phyloP scores from a whole-genome alignment of 2,113 vertebrate species.

The Atlantisia rogersi region DNA sequence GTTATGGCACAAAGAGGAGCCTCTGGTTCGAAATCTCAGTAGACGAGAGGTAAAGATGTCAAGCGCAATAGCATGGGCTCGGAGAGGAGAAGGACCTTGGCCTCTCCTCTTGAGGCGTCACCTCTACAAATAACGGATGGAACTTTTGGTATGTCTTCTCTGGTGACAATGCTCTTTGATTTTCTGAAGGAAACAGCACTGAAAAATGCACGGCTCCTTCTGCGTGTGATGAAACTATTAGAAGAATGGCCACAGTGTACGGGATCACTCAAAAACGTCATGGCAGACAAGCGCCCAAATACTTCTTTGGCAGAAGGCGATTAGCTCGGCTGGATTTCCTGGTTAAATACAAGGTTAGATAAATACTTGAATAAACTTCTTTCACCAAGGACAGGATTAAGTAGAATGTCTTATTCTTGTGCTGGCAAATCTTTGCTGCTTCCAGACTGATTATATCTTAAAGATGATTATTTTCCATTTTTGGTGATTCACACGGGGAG shows the following conservation, averaged over 20 bases:
- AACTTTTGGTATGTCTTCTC: neutral
- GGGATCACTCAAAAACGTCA: conserved; percentile 25
- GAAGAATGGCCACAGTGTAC: neutral
- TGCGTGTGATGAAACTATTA: conserved; percentile 46
- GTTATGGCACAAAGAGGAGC: neutral
- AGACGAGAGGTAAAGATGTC: neutral
- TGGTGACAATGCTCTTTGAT: conserved; percentile 16
- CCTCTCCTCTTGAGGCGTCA: neutral
- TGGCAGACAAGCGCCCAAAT: conserved; percentile 45
- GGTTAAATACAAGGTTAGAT: conserved; percentile 76
- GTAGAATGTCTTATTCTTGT: conserved; percentile 24
- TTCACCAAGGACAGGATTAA: conserved; percentile 40
- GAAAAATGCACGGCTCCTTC: conserved; percentile 1
- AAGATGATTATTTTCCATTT: conserved; percentile 45
- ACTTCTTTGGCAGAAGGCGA: conserved; percentile 61
- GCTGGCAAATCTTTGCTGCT: conserved; percentile 20
- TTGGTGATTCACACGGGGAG: neutral
- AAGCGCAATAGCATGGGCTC: neutral
- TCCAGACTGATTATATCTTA: conserved; percentile 40
- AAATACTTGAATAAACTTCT: conserved; percentile 71
- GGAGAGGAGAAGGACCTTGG: neutral
- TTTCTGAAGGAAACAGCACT: conserved; percentile 24
- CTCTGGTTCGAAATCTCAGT: neutral
- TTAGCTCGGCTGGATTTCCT: conserved; percentile 72
- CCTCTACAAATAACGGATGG: neutral